Evolutionary conservation across 2,888 invertebrate species (phyloP).

Genomic region (Drosophila differens): DNA sequence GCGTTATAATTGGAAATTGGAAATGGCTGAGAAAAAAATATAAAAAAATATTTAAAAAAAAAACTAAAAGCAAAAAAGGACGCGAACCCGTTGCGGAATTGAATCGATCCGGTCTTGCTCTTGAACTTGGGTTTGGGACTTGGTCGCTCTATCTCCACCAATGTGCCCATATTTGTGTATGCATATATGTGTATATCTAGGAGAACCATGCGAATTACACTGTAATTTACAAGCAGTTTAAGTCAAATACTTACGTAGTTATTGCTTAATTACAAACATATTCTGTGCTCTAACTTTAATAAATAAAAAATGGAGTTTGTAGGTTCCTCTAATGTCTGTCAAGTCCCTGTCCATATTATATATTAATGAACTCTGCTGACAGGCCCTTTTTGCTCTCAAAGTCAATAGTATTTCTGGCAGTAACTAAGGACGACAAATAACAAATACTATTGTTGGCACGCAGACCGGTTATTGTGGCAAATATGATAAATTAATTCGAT

Average conservation of each 20-base stretch:
- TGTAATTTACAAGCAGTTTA: constrained; percentile 2
- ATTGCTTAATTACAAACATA: background rate
- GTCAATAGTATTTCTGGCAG: background rate
- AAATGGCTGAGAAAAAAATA: constrained; percentile 57
- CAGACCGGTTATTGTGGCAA: background rate
- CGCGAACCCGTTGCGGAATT: constrained; percentile 21
- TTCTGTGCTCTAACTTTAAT: background rate
- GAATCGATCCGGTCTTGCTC: background rate
- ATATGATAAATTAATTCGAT: background rate
- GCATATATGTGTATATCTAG: background rate
- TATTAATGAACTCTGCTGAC: background rate
- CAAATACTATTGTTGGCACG: background rate
- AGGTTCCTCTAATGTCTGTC: background rate
- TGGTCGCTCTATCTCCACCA: background rate
- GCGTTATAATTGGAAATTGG: constrained; percentile 77
- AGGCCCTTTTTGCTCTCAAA: background rate
- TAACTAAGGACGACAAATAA: background rate
- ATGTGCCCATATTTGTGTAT: background rate
- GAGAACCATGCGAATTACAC: background rate
- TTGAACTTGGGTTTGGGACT: background rate
- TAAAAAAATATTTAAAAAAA: constrained; percentile 7
- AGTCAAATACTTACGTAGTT: background rate
- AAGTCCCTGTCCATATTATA: background rate
- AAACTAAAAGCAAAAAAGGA: constrained; percentile 18
- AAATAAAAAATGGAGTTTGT: background rate